These are phyloP conservation scores for Sarcophaga variegata DNA, from an alignment of 2,888 invertebrate species.

Conservation along the genomic window DNA sequence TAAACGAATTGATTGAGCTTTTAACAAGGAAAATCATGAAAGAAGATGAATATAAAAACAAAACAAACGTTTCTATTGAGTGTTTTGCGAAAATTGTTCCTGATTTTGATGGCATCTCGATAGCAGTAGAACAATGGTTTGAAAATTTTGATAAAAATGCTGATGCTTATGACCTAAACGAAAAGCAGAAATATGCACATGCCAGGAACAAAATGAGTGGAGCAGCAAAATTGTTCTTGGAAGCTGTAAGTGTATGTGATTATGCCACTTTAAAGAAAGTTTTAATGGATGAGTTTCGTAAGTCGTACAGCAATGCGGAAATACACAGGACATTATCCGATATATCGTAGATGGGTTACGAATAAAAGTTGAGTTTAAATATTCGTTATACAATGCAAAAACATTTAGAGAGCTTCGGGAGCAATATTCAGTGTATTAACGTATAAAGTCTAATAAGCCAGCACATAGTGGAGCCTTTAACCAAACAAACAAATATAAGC, in stretches of 20 bases:
- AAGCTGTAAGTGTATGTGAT: constrained; percentile 41
- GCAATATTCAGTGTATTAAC: constrained; percentile 24
- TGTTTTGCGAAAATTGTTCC: constrained; percentile 53
- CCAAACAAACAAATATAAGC: constrained; percentile 20
- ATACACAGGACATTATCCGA: constrained; percentile 29
- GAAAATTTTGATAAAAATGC: constrained; percentile 57
- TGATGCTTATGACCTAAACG: constrained; percentile 51
- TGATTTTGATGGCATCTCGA: constrained; percentile 54
- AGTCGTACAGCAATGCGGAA: constrained; percentile 18
- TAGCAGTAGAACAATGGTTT: constrained; percentile 43
- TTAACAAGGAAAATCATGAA: constrained; percentile 13
- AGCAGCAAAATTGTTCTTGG: constrained; percentile 37
- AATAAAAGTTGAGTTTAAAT: constrained; percentile 34
- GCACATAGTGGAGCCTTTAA: background rate
- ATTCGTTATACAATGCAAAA: constrained; percentile 34
- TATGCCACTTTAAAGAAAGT: constrained; percentile 24
- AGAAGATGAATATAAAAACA: constrained; percentile 4
- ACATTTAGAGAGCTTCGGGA: constrained; percentile 34
- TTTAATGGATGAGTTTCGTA: constrained; percentile 20
- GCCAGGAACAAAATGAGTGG: constrained; percentile 39
- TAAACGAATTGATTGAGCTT: constrained; percentile 28
- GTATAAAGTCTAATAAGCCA: background rate
- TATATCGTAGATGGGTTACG: constrained; percentile 34
- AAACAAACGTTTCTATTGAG: constrained; percentile 36
- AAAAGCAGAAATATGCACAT: constrained; percentile 42